Evolutionary conservation across 2,797 vertebrate species (phyloP).

Genomic region (Picus viridis): DNA sequence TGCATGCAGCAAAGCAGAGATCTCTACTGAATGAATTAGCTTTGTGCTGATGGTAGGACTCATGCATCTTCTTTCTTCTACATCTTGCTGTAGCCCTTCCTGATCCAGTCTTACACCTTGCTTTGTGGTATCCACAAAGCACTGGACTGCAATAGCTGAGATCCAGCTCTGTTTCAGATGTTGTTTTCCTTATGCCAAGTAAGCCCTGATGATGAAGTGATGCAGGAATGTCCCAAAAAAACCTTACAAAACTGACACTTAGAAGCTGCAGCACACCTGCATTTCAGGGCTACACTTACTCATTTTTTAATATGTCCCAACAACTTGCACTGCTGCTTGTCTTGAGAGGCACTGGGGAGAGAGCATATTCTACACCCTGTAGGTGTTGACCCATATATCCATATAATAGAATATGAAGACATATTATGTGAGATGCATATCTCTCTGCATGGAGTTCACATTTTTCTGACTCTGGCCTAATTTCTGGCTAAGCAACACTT

Average conservation of each 20-base stretch:
- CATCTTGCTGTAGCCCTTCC: not conserved
- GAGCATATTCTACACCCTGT: too few species aligned
- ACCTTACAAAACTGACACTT: not conserved
- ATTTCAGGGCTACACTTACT: not conserved
- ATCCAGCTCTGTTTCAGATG: not conserved
- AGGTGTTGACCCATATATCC: not conserved
- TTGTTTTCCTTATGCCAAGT: not conserved
- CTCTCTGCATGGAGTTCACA: not conserved
- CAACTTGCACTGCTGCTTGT: not conserved
- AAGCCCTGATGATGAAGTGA: not conserved
- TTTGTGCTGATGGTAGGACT: not conserved
- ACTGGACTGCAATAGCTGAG: not conserved
- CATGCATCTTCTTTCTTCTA: not conserved
- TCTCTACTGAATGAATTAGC: not conserved
- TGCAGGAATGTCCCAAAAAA: not conserved
- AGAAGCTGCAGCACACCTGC: not conserved
- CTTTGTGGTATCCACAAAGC: not conserved
- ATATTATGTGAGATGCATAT: not conserved
- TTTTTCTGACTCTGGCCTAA: not conserved
- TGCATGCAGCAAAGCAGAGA: not conserved
- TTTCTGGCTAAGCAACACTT: not conserved
- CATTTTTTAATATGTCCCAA: not conserved
- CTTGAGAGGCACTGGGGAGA: not conserved
- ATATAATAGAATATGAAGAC: not conserved
- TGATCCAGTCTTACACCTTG: not conserved